Percentiles rank a stretch among this genome's conserved stretches.
phyloP scores from a whole-genome alignment of 2,113 vertebrate genomes.

The Uropsilus gracilis region DNA sequence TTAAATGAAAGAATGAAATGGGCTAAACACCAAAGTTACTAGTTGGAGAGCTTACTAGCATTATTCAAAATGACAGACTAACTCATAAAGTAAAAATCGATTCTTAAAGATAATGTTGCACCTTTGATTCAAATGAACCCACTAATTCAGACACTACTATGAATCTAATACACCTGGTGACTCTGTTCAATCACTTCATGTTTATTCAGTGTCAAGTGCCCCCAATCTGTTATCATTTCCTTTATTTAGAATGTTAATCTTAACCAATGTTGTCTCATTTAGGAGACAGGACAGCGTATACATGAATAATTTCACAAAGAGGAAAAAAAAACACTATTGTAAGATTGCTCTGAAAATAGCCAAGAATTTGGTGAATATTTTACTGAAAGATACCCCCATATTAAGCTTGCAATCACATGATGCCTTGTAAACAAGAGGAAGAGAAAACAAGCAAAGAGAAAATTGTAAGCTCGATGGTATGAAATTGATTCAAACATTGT shows the following conservation, averaged over 20 bases:
- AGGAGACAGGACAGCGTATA: neutral
- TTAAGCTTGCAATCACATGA: neutral
- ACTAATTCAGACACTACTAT: neutral
- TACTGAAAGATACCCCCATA: neutral
- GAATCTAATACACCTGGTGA: neutral
- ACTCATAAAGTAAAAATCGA: neutral
- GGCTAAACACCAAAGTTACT: neutral
- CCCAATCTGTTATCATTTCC: neutral
- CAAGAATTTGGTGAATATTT: neutral
- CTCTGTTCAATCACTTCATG: neutral
- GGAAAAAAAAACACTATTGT: neutral
- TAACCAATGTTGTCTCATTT: neutral
- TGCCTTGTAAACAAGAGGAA: neutral
- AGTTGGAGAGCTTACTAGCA: neutral
- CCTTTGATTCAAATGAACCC: neutral
- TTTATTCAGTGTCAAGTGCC: neutral
- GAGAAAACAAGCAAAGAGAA: neutral
- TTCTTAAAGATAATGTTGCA: neutral
- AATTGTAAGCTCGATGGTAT: neutral
- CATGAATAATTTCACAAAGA: neutral
- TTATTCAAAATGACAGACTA: neutral
- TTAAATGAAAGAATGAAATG: neutral
- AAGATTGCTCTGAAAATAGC: neutral
- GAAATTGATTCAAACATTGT: neutral
- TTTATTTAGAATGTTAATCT: conserved; percentile 41